A percentile compares a stretch with the other conserved stretches of the same genome.
Evolutionary conservation across 2,113 vertebrate species (phyloP).

Genomic region (Brienomyrus brachyistius): DNA sequence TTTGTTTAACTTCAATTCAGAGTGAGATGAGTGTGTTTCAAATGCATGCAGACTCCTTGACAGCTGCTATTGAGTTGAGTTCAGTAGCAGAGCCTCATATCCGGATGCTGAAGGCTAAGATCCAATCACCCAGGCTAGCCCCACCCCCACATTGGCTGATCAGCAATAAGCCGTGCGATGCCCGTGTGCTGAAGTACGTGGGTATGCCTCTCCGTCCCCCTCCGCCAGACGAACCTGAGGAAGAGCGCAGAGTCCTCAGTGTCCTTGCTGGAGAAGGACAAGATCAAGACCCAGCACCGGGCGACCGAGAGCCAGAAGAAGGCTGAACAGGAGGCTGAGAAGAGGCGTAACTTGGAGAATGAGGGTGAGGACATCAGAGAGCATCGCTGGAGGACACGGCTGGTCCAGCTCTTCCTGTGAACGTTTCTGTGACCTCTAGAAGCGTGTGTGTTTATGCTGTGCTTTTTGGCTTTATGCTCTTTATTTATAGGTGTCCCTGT

Average conservation of each 20-base stretch:
- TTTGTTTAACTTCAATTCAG: background rate
- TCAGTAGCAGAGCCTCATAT: background rate
- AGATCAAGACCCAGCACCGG: conserved; percentile 84
- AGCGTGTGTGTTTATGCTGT: background rate
- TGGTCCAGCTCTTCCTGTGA: background rate
- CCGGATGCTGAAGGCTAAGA: background rate
- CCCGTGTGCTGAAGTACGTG: background rate
- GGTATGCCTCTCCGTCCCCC: background rate
- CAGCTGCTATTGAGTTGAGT: background rate
- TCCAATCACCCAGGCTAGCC: background rate
- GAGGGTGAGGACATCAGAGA: conserved; percentile 68
- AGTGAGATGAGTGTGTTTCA: background rate
- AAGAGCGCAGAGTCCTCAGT: conserved; percentile 74
- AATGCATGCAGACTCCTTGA: background rate
- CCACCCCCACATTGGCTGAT: background rate
- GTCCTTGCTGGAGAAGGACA: conserved; percentile 91
- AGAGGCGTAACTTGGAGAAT: conserved; percentile 87
- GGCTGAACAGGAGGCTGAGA: conserved; percentile 90
- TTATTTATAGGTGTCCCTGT: background rate
- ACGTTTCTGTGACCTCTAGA: background rate
- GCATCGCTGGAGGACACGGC: background rate
- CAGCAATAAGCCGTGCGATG: background rate
- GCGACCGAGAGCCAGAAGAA: conserved; percentile 90
- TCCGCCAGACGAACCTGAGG: conserved; percentile 63
- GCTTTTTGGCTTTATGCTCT: background rate